A percentile compares a stretch with the other conserved stretches of the same genome.
Evolutionary conservation across 2,888 invertebrate genomes (phyloP).

Genomic region (Drosophila kuntzei): DNA sequence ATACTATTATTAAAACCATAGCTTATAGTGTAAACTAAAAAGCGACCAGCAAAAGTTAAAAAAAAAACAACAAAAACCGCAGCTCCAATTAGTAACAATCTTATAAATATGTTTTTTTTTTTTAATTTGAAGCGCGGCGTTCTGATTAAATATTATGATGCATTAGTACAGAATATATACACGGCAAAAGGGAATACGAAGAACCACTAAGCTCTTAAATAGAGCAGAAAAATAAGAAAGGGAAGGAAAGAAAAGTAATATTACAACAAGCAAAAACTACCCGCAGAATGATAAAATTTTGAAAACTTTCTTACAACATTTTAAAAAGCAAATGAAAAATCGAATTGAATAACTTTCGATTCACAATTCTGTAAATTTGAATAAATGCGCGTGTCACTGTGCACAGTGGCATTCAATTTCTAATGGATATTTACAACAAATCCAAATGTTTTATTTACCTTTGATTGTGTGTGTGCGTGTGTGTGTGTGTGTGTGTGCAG

Average conservation of each 20-base stretch:
- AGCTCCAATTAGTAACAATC: slow-evolving; percentile 37
- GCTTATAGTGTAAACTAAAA: slow-evolving; percentile 33
- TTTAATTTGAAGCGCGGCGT: slow-evolving; percentile 57
- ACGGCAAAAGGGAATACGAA: slow-evolving; percentile 37
- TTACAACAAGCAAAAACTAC: slow-evolving; percentile 47
- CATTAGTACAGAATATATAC: slow-evolving; percentile 69
- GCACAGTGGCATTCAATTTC: slow-evolving; percentile 65
- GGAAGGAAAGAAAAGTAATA: slow-evolving; percentile 3
- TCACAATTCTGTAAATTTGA: slow-evolving; percentile 66
- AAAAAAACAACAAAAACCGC: slow-evolving; percentile 27
- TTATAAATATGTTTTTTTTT: slow-evolving; percentile 32
- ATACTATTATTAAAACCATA: slow-evolving; percentile 43
- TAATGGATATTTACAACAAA: slow-evolving; percentile 67
- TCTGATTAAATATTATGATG: slow-evolving; percentile 71
- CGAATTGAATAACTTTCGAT: slow-evolving; percentile 24
- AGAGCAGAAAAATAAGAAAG: slow-evolving; percentile 23
- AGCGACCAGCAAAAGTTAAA: slow-evolving; percentile 39
- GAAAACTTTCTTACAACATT: slow-evolving; percentile 40
- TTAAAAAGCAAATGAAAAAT: slow-evolving; percentile 13
- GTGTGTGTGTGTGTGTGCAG: slow-evolving; percentile 24
- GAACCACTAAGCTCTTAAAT: slow-evolving; percentile 13
- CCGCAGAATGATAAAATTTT: slow-evolving; percentile 56
- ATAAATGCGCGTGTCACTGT: slow-evolving; percentile 70
- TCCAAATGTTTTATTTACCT: slow-evolving; percentile 71
- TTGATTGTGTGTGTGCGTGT: slow-evolving; percentile 42